These are phyloP conservation scores for Ethmia dodecea DNA, from an alignment of 2,888 invertebrate genomes.

Conservation along the genomic window DNA sequence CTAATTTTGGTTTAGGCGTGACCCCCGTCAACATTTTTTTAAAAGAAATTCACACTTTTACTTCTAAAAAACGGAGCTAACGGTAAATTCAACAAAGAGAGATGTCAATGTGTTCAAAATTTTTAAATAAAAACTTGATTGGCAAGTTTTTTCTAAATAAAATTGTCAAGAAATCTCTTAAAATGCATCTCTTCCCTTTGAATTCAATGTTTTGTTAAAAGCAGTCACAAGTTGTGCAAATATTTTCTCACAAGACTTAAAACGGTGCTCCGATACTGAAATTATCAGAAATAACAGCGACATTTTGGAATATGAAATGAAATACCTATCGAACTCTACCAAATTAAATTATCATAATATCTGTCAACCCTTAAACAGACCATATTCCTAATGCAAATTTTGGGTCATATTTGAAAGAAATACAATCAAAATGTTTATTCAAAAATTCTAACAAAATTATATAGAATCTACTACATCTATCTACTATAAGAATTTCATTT, in stretches of 20 bases:
- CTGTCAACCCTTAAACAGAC: not conserved
- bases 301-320: too few relatives aligned
- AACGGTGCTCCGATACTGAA: too few relatives aligned
- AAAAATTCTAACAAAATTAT: constrained; percentile 18
- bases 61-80: constrained; percentile 46
- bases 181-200: constrained; percentile 50
- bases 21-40: constrained; percentile 72
- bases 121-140: constrained; percentile 74
- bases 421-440: constrained; percentile 21
- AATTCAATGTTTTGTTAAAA: constrained; percentile 36
- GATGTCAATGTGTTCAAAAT: constrained; percentile 60
- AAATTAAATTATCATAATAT: too few relatives aligned
- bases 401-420: constrained; percentile 7
- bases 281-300: too few relatives aligned
- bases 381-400: constrained; percentile 14
- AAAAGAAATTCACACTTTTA: constrained; percentile 60
- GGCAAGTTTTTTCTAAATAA: constrained; percentile 52
- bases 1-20: constrained; percentile 72
- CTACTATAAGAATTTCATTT: constrained; percentile 42
- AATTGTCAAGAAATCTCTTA: constrained; percentile 53
- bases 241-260: constrained; percentile 60
- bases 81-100: constrained; percentile 58
- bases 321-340: too few relatives aligned
- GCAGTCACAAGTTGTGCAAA: constrained; percentile 39
- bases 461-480: too few relatives aligned